phyloP scores from a whole-genome alignment of 2,113 vertebrate species.

The Gymnarchus niloticus region DNA sequence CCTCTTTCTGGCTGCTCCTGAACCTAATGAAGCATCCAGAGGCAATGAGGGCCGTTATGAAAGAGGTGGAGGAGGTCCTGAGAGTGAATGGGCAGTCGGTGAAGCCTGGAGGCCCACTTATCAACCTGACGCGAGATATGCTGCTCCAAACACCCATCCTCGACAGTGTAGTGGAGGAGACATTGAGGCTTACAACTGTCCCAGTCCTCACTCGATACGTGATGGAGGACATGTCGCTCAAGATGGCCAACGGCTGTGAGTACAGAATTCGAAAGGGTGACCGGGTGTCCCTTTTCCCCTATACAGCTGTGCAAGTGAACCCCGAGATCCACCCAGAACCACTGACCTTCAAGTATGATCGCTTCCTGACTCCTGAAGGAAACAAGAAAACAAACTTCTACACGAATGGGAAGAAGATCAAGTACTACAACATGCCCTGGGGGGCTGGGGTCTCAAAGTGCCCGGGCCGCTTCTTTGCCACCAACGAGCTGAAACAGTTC shows the following conservation, averaged over 20 bases:
- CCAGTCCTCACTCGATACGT: slow-evolving; percentile 70
- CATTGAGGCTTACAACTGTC: slow-evolving; percentile 64
- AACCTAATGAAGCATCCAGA: slow-evolving; percentile 78
- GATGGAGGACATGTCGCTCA: slow-evolving; percentile 59
- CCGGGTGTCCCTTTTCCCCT: slow-evolving; percentile 73
- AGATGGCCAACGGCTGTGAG: slow-evolving; percentile 56
- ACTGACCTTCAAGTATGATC: slow-evolving; percentile 68
- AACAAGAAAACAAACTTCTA: slow-evolving; percentile 77
- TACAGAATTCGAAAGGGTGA: slow-evolving; percentile 72
- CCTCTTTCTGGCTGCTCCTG: slow-evolving; percentile 82
- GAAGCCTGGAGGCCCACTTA: slow-evolving; percentile 41
- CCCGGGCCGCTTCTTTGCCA: slow-evolving; percentile 81
- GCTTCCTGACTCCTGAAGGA: slow-evolving; percentile 72
- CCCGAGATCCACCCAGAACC: slow-evolving; percentile 80
- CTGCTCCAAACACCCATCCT: slow-evolving; percentile 67
- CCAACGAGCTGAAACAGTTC: slow-evolving; percentile 82
- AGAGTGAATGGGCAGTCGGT: slow-evolving; percentile 58
- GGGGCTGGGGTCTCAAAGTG: slow-evolving; percentile 78
- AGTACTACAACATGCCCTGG: slow-evolving; percentile 86
- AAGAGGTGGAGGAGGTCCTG: slow-evolving; percentile 62
- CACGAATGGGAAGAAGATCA: slow-evolving; percentile 74
- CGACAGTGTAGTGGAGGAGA: slow-evolving; percentile 85
- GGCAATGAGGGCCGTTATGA: slow-evolving; percentile 73
- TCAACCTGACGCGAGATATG: slow-evolving; percentile 61
- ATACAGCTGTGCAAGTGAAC: slow-evolving; percentile 71